Conservation (phyloP, 2,888 invertebrate genomes). For the Scaptomyza tumidula region DNA sequence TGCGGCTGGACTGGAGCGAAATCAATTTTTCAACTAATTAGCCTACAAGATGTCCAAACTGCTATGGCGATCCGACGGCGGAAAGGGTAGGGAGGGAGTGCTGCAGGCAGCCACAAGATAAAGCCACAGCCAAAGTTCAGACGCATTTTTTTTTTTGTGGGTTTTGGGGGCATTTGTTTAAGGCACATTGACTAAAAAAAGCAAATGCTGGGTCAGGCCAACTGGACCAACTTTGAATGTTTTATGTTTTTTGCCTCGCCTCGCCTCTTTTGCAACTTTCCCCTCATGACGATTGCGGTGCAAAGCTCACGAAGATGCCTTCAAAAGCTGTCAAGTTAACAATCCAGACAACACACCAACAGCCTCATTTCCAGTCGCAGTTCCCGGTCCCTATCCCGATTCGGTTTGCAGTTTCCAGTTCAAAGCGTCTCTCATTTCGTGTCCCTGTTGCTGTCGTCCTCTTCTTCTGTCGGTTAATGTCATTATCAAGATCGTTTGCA, state of each 20-base stretch:
- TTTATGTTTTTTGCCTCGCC: slow-evolving; percentile 1
- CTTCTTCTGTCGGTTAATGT: slow-evolving; percentile 82
- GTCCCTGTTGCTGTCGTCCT: slow-evolving; percentile 61
- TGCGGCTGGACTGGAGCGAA: slow-evolving; percentile 10
- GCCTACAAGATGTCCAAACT: slow-evolving; percentile 57
- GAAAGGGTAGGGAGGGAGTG: slow-evolving; percentile 6
- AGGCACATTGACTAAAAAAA: slow-evolving; percentile 75
- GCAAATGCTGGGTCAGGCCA: slow-evolving; percentile 66
- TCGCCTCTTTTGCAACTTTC: slow-evolving; percentile 12
- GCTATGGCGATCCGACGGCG: not conserved
- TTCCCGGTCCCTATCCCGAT: slow-evolving; percentile 23
- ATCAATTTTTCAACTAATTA: slow-evolving; percentile 72
- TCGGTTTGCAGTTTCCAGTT: slow-evolving; percentile 41
- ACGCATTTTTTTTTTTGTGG: slow-evolving; percentile 52
- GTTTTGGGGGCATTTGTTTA: slow-evolving; percentile 64
- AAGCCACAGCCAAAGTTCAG: slow-evolving; percentile 57
- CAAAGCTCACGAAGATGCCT: slow-evolving; percentile 73
- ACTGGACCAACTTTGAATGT: slow-evolving; percentile 25
- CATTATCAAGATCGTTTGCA: slow-evolving; percentile 83
- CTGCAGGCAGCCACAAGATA: slow-evolving; percentile 3
- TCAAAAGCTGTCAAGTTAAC: slow-evolving; percentile 83
- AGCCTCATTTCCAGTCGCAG: slow-evolving; percentile 22
- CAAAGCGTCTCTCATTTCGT: slow-evolving; percentile 51
- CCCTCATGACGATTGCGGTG: slow-evolving; percentile 63
- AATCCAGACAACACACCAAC: slow-evolving; percentile 69